phyloP scores from a whole-genome alignment of 2,113 vertebrate species.

The Boulengeromyrus knoepffleri region DNA sequence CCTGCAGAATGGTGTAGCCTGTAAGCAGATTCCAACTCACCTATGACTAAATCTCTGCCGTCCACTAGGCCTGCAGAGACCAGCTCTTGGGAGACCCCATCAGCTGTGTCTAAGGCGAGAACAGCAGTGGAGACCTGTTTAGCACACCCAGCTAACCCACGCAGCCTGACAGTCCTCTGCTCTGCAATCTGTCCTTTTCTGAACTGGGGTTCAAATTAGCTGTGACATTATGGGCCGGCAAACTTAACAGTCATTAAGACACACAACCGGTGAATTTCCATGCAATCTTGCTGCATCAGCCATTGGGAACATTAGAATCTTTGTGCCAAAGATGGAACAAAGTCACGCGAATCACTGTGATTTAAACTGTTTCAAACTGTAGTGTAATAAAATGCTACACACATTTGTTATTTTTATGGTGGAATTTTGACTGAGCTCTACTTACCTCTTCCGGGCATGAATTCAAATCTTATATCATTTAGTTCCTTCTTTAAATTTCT shows the following conservation, averaged over 20 bases:
- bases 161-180: not conserved
- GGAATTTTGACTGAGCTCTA: not conserved
- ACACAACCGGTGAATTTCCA: not conserved
- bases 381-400: not conserved
- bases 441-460: constrained; percentile 94
- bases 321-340: not conserved
- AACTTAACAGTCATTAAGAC: not conserved
- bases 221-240: not conserved
- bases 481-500: constrained; percentile 98
- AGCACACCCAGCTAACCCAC: not conserved
- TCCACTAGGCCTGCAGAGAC: constrained; percentile 96
- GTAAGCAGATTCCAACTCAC: constrained; percentile 52
- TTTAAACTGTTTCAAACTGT: not conserved
- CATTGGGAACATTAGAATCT: not conserved
- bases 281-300: not conserved
- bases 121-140: not conserved
- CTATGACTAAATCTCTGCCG: constrained; percentile 92
- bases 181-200: not conserved
- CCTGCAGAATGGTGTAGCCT: not conserved
- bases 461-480: constrained; percentile 97
- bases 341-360: not conserved
- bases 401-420: not conserved
- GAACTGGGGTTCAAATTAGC: not conserved
- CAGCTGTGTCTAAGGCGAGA: constrained; percentile 80
- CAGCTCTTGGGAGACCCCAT: constrained; percentile 94